phyloP scores from a whole-genome alignment of 2,797 vertebrate species.

The Staurois parvus region DNA sequence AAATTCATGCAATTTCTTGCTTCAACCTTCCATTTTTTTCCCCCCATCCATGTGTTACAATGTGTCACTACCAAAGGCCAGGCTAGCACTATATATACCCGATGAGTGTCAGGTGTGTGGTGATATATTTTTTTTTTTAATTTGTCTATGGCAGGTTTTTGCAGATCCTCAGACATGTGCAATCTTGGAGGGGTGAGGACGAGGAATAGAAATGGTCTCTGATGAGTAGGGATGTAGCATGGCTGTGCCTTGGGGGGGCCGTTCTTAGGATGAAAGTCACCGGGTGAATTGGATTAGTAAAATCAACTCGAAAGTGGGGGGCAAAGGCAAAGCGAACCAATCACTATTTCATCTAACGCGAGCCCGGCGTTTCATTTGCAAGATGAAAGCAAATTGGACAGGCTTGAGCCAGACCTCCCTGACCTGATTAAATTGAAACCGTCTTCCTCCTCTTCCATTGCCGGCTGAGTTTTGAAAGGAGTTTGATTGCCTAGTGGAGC shows the following conservation, averaged over 20 bases:
- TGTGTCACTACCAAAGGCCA: no score
- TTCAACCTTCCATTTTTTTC: no score
- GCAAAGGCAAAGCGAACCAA: slow-evolving; percentile 8
- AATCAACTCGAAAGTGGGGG: slow-evolving; percentile 20
- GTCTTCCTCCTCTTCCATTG: slow-evolving; percentile 43
- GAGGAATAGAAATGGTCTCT: not conserved
- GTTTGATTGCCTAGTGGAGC: slow-evolving; percentile 46
- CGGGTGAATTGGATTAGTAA: slow-evolving; percentile 19
- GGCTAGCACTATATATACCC: no score
- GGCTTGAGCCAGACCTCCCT: slow-evolving; percentile 53
- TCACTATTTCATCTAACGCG: slow-evolving; percentile 46
- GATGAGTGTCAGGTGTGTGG: no score
- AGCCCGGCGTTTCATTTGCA: not conserved
- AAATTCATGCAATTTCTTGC: no score
- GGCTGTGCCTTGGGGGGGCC: not conserved
- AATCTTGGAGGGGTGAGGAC: not conserved
- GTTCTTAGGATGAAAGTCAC: slow-evolving; percentile 48
- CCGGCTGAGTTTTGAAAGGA: slow-evolving; percentile 57
- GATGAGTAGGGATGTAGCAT: slow-evolving; percentile 16
- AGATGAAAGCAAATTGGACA: slow-evolving; percentile 52
- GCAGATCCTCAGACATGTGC: not conserved
- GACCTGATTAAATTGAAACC: slow-evolving; percentile 56
- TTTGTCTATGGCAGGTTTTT: no score
- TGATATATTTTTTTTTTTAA: no score
- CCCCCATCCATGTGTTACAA: no score